Evolutionary conservation across 2,888 invertebrate genomes (phyloP), one percentile per base, ranked within the genome.

Genomic region (Entomobrya proxima): DNA sequence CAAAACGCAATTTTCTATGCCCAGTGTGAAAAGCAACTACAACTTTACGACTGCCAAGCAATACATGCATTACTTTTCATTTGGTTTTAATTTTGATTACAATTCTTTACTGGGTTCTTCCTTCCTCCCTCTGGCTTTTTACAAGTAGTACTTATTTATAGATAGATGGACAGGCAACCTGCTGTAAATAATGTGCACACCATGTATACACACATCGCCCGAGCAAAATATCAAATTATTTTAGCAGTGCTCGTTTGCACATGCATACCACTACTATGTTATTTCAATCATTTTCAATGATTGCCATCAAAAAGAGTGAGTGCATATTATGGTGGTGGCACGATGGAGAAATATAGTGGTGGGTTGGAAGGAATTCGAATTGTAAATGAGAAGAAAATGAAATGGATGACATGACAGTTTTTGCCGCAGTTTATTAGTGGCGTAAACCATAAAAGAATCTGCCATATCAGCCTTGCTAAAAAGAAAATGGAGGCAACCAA

Each of bases 351-450:
- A 11, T 61, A 61, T 32, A n/a, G 21, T 44, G 61, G 52, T 79
- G 75, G 75, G 75, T 35, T 55, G 52, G 18, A 64, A 24, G 30
- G 61, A 78, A 75, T 76, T 76, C 13, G 44, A 74, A 81, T 47
- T 24, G 30, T 44, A 40, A 82, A 64, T 67, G 40, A 52, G 47
- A 82, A 55, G 21, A 75, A 64, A 74, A 74, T 74, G 58, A 44
- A 81, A 64, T 50, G 52, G 50, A 82, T 75, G 75, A 82, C 75
- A 76, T 44, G 75, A 82, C 82, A 75, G 21, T 82, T 76, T 81
- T 82, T 76, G 75, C 75, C 75, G 82, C 82, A 82, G 75, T 74
- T 74, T n/a, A 15, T 0, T 18, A 76, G 55, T 76, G 75, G 52
- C 75, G 37, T 52, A 55, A 35, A 15, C n/a, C 15, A 21, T 24